These are phyloP conservation scores for Aphodius granarius DNA, from an alignment of 2,888 invertebrate genomes.

Conservation along the genomic window DNA sequence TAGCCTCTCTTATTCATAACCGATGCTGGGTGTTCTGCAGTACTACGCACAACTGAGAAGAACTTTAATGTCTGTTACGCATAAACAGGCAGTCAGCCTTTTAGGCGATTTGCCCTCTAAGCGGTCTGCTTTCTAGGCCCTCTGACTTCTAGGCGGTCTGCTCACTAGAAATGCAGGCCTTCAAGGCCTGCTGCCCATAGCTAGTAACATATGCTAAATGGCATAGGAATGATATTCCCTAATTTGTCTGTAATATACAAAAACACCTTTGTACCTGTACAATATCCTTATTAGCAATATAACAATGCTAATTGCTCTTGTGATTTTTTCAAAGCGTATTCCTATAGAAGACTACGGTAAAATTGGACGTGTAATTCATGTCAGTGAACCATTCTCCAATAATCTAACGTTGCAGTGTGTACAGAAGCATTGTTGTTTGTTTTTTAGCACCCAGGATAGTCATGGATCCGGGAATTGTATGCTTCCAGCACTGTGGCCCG, in stretches of 20 bases:
- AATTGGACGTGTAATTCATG: conserved; percentile 14
- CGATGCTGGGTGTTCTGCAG: too few relatives aligned
- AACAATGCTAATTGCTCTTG: conserved; percentile 18
- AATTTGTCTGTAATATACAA: background rate
- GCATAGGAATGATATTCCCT: background rate
- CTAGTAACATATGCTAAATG: background rate
- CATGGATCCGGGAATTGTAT: conserved; percentile 82
- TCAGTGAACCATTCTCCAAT: conserved; percentile 17
- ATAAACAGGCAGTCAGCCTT: too few relatives aligned
- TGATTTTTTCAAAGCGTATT: background rate
- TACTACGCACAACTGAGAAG: too few relatives aligned
- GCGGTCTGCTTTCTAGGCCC: too few relatives aligned
- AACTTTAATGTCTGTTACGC: too few relatives aligned
- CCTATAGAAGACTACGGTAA: background rate
- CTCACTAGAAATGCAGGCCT: too few relatives aligned
- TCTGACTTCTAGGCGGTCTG: too few relatives aligned
- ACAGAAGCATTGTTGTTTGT: background rate
- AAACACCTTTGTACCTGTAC: too few relatives aligned
- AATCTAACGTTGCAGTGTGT: background rate
- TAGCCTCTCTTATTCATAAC: too few relatives aligned
- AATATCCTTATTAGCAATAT: background rate
- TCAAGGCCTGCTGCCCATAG: too few relatives aligned
- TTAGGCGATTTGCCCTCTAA: too few relatives aligned
- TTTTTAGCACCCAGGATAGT: conserved; percentile 19
- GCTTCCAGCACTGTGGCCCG: conserved; percentile 86